phyloP scores from a whole-genome alignment of 2,888 invertebrate genomes.

The Pycnomerus fuliginosus region DNA sequence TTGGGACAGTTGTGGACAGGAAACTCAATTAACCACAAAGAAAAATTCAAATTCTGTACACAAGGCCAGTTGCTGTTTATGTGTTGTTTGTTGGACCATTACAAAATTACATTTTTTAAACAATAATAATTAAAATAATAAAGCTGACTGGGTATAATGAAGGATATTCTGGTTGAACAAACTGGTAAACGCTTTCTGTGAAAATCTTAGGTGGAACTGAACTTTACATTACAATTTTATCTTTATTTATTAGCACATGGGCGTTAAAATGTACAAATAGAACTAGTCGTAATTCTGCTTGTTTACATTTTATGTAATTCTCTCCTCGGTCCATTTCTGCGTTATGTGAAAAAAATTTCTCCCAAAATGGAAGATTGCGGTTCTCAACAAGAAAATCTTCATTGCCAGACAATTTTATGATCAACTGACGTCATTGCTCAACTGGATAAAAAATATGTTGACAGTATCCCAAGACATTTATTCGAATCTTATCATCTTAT shows the following conservation, averaged over 20 bases:
- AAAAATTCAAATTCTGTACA: constrained; percentile 5
- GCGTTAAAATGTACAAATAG: constrained; percentile 20
- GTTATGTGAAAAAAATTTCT: too few species aligned
- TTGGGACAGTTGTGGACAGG: constrained; percentile 13
- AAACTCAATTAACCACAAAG: constrained; percentile 12
- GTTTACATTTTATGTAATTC: constrained; percentile 17
- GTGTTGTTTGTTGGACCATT: constrained; percentile 11
- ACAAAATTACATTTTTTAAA: constrained; percentile 1
- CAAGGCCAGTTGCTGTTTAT: constrained; percentile 13
- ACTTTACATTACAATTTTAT: constrained; percentile 14
- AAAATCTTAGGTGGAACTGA: too few species aligned
- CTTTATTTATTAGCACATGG: constrained; percentile 16
- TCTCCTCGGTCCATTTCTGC: too few species aligned
- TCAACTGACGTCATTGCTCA: too few species aligned
- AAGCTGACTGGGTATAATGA: constrained; percentile 1
- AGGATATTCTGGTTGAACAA: constrained; percentile 1
- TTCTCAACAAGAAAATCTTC: too few species aligned
- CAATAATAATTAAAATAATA: constrained; percentile 8
- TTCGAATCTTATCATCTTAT: too few species aligned
- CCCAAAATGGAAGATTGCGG: too few species aligned
- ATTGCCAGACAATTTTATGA: too few species aligned
- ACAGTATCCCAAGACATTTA: too few species aligned
- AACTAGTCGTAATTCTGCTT: constrained; percentile 10
- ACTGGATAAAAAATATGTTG: too few species aligned
- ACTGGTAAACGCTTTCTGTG: too few species aligned